These are phyloP conservation scores for Campaea margaritaria DNA, from an alignment of 2,888 invertebrate genomes.

Conservation along the genomic window DNA sequence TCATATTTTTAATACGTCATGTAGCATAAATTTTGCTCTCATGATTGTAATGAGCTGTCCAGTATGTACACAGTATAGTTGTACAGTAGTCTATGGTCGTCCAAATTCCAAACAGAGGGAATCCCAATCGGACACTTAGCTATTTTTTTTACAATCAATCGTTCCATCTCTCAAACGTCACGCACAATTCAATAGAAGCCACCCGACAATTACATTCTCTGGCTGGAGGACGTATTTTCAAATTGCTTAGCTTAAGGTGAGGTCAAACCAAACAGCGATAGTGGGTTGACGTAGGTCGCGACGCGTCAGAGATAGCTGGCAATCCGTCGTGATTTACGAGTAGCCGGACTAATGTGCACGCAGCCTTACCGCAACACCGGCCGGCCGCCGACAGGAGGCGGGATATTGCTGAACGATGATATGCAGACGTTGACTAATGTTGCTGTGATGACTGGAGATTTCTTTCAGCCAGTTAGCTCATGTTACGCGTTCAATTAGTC, in stretches of 20 bases:
- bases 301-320: constrained; percentile 64
- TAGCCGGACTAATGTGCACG: constrained; percentile 57
- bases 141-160: no score
- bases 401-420: constrained; percentile 30
- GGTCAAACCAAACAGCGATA: constrained; percentile 24
- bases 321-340: constrained; percentile 75
- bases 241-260: constrained; percentile 13
- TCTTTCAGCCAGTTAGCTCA: background rate
- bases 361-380: constrained; percentile 50
- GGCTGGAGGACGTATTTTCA: background rate
- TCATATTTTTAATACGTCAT: no score
- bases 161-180: no score
- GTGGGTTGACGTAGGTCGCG: constrained; percentile 49
- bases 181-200: no score
- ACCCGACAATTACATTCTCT: background rate
- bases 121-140: no score
- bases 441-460: constrained; percentile 14
- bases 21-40: no score
- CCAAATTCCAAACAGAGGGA: no score
- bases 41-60: no score
- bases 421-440: constrained; percentile 20
- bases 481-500: constrained; percentile 5
- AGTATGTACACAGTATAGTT: no score
- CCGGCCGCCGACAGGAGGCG: constrained; percentile 15
- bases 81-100: no score